Percentiles rank a stretch among this genome's conserved stretches.
Evolutionary conservation across 2,888 invertebrate genomes (phyloP).

Genomic region (Andrena bucephala): DNA sequence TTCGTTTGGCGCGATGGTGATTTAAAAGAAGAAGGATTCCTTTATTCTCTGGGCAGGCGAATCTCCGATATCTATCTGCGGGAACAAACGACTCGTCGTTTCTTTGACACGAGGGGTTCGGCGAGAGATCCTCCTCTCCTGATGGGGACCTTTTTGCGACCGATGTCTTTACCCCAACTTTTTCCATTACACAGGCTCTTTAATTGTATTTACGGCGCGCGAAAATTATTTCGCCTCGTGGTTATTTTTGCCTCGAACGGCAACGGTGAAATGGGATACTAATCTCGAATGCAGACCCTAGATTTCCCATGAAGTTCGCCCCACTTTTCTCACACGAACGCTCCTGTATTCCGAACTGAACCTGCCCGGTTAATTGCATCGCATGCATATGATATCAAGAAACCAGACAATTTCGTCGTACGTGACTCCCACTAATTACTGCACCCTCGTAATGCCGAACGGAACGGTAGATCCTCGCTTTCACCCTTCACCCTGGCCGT

Average conservation of each 20-base stretch:
- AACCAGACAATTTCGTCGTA: conserved; percentile 29
- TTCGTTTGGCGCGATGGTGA: conserved; percentile 4
- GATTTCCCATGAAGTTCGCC: not conserved
- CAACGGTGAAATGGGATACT: too few species aligned
- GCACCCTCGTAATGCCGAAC: conserved; percentile 6
- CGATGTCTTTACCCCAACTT: too few species aligned
- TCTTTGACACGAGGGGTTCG: not conserved
- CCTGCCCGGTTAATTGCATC: conserved; percentile 15
- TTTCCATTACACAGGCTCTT: too few species aligned
- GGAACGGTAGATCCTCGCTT: not conserved
- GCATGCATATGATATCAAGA: conserved; percentile 25
- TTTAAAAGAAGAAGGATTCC: not conserved
- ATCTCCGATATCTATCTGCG: conserved; percentile 6
- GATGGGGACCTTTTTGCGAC: not conserved
- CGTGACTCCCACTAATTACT: conserved; percentile 28
- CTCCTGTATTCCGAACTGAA: not conserved
- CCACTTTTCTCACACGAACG: not conserved
- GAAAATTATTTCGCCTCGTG: too few species aligned
- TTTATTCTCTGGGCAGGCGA: not conserved
- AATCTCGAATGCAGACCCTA: not conserved
- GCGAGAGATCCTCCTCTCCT: not conserved
- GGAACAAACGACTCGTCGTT: not conserved
- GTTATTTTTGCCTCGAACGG: too few species aligned
- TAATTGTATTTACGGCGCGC: too few species aligned
- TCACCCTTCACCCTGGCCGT: not conserved